Base-by-base conservation (phyloP, 2,888 invertebrate genomes). In the Orthonevra nobilis region DNA sequence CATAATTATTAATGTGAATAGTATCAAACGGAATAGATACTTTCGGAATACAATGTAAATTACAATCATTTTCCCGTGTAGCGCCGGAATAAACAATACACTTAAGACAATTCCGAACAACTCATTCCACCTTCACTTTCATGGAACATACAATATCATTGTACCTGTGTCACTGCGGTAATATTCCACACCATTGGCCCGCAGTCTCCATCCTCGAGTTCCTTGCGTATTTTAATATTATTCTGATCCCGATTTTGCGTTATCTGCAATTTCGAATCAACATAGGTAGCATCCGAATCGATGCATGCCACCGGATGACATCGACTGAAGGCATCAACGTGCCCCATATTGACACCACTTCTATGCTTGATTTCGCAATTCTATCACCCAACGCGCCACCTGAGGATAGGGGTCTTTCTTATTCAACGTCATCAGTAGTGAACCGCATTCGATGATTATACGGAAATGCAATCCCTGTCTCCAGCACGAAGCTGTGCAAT, bases 1-100 rank as follows among this genome's bases (percentile, higher is more conserved):
- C 42, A 42, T 23, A 23, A 42, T 42, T 9, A 7, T 42, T 23
- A 23, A 64, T 32, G 32, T 89, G 88, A 6, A 89, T 12, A 0
- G 86, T 88, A 54, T 88, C 84, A 48, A 90, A 87, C 0, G 88
- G 88, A 7, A 83, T 81, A 1, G 83, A 63, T 5, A 84, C 79
- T 52, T 88, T 88, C 10, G 84, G 83, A 26, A 89, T 88, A 0
- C 86, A 86, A 58, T 88, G 83, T 4, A 89, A 68, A 10, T 82
- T 77, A 10, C 88, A 87, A 60, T 85, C 84, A n/a, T 52, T 52
- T 1, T 58, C 34, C 73, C 88, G 87, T 17, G 32, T n/a, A n/a
- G n/a, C n/a, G n/a, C n/a, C 4, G 17, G 72, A 63, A 14, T 32
- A 72, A 10, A 38, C 46, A 28, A 72, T 63, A 30, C 61, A 72